Conservation (phyloP, 2,888 invertebrate genomes). For the Piscicola geometra region DNA sequence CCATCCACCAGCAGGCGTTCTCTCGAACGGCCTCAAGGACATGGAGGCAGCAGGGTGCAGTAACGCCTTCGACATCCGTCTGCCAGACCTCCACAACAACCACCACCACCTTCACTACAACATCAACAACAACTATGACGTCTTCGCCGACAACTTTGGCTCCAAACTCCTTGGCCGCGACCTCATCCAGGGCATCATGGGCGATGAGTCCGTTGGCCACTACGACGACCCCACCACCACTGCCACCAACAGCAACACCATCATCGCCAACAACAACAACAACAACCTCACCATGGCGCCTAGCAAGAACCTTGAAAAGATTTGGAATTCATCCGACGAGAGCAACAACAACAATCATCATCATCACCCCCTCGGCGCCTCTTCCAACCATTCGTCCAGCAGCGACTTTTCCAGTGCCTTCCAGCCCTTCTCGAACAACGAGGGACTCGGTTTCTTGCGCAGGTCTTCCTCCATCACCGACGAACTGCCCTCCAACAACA, state of each 20-base stretch:
- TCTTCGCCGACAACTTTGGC: neutral
- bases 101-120: too few relatives aligned
- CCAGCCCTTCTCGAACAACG: constrained; percentile 31
- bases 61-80: constrained; percentile 32
- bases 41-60: neutral
- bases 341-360: too few relatives aligned
- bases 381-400: constrained; percentile 14
- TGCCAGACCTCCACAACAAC: neutral
- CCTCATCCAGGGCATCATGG: constrained; percentile 27
- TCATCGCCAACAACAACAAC: neutral
- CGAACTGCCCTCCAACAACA: neutral
- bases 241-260: neutral
- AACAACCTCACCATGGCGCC: neutral
- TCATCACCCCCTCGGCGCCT: too few relatives aligned
- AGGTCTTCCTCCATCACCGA: constrained; percentile 23
- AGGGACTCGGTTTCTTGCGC: constrained; percentile 28
- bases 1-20: neutral
- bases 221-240: neutral
- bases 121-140: constrained; percentile 16
- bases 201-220: constrained; percentile 5
- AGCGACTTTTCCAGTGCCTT: constrained; percentile 34
- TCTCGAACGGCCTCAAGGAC: constrained; percentile 29
- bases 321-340: neutral
- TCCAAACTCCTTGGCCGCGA: constrained; percentile 25
- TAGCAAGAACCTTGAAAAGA: constrained; percentile 4